Percentiles rank a stretch among this genome's conserved stretches.
Conservation (phyloP, 2,113 vertebrate species). For the Dendrocopos noguchii region DNA sequence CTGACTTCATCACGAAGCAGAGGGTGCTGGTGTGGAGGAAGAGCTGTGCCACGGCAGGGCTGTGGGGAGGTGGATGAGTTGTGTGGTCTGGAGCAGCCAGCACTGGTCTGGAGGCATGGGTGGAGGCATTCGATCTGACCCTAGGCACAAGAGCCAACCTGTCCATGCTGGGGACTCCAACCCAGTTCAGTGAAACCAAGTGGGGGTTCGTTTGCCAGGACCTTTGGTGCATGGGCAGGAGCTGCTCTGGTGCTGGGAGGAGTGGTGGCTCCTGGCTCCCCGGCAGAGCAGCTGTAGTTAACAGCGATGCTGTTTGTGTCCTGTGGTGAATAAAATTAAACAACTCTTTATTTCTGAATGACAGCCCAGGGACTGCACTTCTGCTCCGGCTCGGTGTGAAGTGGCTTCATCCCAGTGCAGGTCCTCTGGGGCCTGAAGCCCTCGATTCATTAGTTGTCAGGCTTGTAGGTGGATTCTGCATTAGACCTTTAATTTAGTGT, state of each 20-base stretch:
- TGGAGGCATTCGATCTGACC: not conserved
- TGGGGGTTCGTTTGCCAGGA: not conserved
- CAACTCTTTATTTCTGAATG: slow-evolving; percentile 75
- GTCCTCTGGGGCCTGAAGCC: slow-evolving; percentile 82
- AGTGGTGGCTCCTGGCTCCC: not conserved
- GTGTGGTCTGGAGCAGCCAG: not conserved
- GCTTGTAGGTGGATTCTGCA: slow-evolving; percentile 85
- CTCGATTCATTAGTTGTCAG: slow-evolving; percentile 92
- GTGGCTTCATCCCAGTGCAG: slow-evolving; percentile 80
- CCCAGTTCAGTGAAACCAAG: not conserved
- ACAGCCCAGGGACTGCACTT: slow-evolving; percentile 75
- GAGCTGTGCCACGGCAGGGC: accelerated
- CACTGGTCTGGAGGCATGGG: not conserved
- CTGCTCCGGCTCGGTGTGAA: slow-evolving; percentile 78
- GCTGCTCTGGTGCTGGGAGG: not conserved
- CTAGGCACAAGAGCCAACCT: not conserved
- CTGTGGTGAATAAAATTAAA: slow-evolving; percentile 73
- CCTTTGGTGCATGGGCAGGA: not conserved
- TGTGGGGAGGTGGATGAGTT: accelerated
- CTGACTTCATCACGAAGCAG: not conserved
- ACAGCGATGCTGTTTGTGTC: slow-evolving; percentile 62
- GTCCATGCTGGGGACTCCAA: not conserved
- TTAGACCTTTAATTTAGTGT: slow-evolving; percentile 93
- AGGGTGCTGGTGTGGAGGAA: accelerated
- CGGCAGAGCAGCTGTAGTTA: slow-evolving; percentile 4